Evolutionary conservation across 2,113 vertebrate genomes (phyloP), one percentile per base, ranked within the genome.

Genomic region (Limnothrissa miodon): DNA sequence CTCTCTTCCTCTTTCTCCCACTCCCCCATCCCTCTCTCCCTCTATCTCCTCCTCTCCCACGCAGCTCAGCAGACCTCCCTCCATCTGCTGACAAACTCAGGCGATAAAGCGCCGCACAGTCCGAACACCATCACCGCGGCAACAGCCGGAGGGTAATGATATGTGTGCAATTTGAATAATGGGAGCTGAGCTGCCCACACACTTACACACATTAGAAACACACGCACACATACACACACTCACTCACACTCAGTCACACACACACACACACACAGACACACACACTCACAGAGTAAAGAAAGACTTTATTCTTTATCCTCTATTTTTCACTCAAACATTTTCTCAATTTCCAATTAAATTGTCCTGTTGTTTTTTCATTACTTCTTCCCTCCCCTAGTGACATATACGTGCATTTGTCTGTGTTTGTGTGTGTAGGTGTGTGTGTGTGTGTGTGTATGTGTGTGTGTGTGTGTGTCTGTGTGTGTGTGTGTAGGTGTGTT

Each of bases 121-220:
- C 83, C 82, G 80, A 80, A 78, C 81, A 83, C 80, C 82, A 78
- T 56, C 25, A 74, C 66, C 10, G 33, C 81, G 80, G 81, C 81
- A 89, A 59, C 88, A 86, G 85, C 86, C 83, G 80, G 25, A 83
- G 86, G 87, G 86, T 81, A 88, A 90, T 86, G 82, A 90, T 88
- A 90, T 91, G 85, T 88, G 87, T 89, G 79, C 83, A 86, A 88
- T 89, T 86, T 85, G 80, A 78, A 84, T 82, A 85, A 44, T 80
- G 53, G 53, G 70, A 74, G 66, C 66, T 33, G 66, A 36, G 66
- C 66, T 74, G 66, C 66, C 66, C 66, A 74, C 66, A 74, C 66
- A 74, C 66, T 39, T 36, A 36, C 29, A 74, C 66, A 74, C 66
- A 74, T 33, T n/a, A n/a, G n/a, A 74, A 13, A 4, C 17, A 21